These are phyloP conservation scores for Cryptus viduatorius DNA, from an alignment of 2,888 invertebrate genomes.

Conservation along the genomic window DNA sequence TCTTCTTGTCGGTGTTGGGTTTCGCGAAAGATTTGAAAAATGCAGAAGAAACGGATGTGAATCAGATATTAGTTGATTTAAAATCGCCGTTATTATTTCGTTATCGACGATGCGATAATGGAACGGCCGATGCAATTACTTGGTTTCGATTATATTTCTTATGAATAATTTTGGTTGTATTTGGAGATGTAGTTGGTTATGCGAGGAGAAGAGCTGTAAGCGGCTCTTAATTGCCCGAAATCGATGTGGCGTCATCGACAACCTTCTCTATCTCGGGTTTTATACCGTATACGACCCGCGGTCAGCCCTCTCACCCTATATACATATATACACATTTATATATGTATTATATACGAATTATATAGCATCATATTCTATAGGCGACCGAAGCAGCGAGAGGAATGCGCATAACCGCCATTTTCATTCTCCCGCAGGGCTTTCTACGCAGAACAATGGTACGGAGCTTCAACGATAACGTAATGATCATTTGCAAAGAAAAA, in stretches of 20 bases:
- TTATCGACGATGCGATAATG: neutral
- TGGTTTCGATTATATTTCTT: neutral
- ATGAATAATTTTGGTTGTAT: neutral
- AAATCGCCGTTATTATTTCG: neutral
- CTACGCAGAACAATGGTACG: conserved; percentile 50
- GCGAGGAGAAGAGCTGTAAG: conserved; percentile 9
- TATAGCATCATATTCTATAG: conserved; percentile 33
- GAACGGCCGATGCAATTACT: conserved; percentile 2
- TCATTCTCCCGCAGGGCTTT: conserved; percentile 43
- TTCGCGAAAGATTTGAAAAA: neutral
- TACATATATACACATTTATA: conserved; percentile 3
- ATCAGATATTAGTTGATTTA: neutral
- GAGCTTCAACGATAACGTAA: conserved; percentile 49
- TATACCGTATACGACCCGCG: conserved; percentile 28
- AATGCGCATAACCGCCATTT: conserved; percentile 52
- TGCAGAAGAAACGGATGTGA: neutral
- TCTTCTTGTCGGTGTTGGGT: neutral
- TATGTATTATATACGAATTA: neutral
- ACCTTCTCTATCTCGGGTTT: conserved; percentile 27
- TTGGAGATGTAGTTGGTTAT: neutral
- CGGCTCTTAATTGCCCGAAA: conserved; percentile 55
- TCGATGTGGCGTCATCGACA: conserved; percentile 49
- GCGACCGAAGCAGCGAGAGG: conserved; percentile 46
- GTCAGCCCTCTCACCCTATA: conserved; percentile 19
- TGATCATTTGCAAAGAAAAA: conserved; percentile 45